These are phyloP conservation scores for Plutella xylostella DNA, from an alignment of 2,888 invertebrate genomes.

Conservation along the genomic window DNA sequence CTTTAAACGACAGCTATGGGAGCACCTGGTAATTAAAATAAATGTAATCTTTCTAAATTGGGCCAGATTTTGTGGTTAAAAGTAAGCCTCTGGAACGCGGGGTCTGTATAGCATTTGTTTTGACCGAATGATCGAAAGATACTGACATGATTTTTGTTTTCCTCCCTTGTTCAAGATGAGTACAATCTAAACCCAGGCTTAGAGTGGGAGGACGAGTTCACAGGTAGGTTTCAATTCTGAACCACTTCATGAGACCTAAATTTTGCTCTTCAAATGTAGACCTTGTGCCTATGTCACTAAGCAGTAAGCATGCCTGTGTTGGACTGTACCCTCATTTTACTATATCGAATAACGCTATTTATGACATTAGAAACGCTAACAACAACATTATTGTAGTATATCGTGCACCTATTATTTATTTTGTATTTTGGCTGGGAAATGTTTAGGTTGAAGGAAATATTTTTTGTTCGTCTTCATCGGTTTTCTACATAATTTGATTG, in stretches of 20 bases:
- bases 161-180: conserved; percentile 90
- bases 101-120: conserved; percentile 55
- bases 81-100: too few species aligned
- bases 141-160: conserved; percentile 69
- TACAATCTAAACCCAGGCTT: conserved; percentile 99
- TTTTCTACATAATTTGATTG: background rate
- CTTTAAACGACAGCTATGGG: too few species aligned
- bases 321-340: conserved; percentile 37
- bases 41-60: too few species aligned
- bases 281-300: conserved; percentile 63
- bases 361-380: conserved; percentile 42
- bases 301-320: conserved; percentile 62
- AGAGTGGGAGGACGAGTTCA: conserved; percentile 99
- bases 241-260: conserved; percentile 48
- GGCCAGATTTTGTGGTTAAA: too few species aligned
- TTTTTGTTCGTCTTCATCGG: too few species aligned
- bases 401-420: background rate
- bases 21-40: too few species aligned
- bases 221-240: conserved; percentile 89
- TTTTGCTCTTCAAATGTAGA: conserved; percentile 46
- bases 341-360: conserved; percentile 42
- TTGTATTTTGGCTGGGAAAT: conserved; percentile 5
- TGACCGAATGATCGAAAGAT: conserved; percentile 58
- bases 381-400: conserved; percentile 26
- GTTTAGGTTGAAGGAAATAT: background rate